Evolutionary conservation across 2,113 vertebrate genomes (phyloP).

Genomic region (Actinemys pallida): DNA sequence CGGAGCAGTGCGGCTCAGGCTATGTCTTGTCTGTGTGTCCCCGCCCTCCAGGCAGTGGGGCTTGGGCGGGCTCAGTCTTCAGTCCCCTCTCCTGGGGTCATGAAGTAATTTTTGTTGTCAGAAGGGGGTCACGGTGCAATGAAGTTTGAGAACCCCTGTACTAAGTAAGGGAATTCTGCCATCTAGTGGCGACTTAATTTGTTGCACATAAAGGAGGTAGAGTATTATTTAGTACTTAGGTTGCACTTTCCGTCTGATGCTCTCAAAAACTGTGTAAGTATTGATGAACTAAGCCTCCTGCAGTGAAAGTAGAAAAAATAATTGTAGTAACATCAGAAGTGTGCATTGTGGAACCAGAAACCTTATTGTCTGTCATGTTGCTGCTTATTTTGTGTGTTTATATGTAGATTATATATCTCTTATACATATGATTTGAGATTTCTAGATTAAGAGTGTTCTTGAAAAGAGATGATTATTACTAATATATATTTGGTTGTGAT

Average conservation of each 20-base stretch:
- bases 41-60: too few species aligned
- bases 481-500: background rate
- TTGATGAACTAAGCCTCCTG: background rate
- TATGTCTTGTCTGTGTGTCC: too few species aligned
- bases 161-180: constrained; percentile 36
- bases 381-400: background rate
- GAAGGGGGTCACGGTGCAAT: too few species aligned
- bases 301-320: background rate
- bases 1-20: too few species aligned
- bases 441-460: background rate
- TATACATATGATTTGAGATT: background rate
- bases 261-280: background rate
- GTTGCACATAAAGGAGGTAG: background rate
- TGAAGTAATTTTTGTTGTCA: too few species aligned
- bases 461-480: background rate
- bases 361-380: background rate
- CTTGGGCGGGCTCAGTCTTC: too few species aligned
- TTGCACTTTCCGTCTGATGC: background rate
- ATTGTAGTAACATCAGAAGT: background rate
- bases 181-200: constrained; percentile 55
- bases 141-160: too few species aligned
- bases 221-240: background rate
- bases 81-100: too few species aligned
- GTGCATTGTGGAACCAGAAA: background rate
- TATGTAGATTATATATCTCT: background rate